Conservation (phyloP, 2,797 vertebrate genomes). For the Passerculus sandwichensis region DNA sequence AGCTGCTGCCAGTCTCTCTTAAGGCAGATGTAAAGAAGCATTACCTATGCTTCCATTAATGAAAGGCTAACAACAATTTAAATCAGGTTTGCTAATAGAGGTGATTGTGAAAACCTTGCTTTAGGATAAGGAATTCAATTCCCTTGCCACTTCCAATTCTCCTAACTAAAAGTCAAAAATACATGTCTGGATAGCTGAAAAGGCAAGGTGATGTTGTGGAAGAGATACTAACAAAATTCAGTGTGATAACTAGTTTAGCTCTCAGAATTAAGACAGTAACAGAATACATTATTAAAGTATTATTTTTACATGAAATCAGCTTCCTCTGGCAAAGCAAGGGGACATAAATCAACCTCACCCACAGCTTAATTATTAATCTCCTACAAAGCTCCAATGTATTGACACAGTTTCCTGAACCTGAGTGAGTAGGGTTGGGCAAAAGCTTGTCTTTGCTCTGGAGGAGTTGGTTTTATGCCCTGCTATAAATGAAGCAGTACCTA, state of each 20-base stretch:
- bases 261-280: neutral
- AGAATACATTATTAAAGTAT: neutral
- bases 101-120: neutral
- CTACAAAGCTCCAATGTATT: neutral
- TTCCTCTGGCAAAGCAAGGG: neutral
- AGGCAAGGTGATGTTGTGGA: neutral
- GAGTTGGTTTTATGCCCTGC: neutral
- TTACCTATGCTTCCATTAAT: neutral
- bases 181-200: neutral
- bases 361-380: neutral
- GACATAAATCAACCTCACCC: neutral
- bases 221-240: neutral
- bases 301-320: neutral
- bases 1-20: neutral
- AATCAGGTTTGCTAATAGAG: neutral
- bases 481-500: neutral
- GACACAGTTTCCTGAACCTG: neutral
- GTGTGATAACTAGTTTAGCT: neutral
- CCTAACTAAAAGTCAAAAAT: neutral
- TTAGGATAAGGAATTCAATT: neutral
- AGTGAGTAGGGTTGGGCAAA: neutral
- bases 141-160: neutral
- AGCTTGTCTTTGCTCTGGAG: neutral
- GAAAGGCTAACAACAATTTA: slow-evolving; percentile 7
- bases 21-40: neutral